phyloP scores from a whole-genome alignment of 2,888 invertebrate species.

The Margaritifera margaritifera region DNA sequence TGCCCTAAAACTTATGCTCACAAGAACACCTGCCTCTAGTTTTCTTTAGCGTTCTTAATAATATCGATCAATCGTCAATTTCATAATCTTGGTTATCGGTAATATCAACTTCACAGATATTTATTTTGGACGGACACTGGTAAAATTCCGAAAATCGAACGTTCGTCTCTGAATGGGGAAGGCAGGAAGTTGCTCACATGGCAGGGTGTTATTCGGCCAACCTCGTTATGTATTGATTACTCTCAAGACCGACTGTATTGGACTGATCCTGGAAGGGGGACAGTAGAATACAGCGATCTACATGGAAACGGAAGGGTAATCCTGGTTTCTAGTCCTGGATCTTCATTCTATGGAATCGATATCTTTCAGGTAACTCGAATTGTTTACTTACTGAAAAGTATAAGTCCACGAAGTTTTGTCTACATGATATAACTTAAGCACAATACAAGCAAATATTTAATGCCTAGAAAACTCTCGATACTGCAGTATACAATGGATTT shows the following conservation, averaged over 20 bases:
- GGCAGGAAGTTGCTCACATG: constrained; percentile 18
- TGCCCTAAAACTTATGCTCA: too few species aligned
- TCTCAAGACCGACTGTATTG: constrained; percentile 18
- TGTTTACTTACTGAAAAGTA: too few species aligned
- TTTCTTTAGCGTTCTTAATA: too few species aligned
- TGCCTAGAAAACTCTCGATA: too few species aligned
- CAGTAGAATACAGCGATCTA: constrained; percentile 21
- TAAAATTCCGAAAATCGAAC: constrained; percentile 19
- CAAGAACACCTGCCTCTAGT: too few species aligned
- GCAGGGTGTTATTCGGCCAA: constrained; percentile 19
- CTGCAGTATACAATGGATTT: too few species aligned
- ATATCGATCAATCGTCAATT: too few species aligned
- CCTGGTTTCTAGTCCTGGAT: constrained; percentile 11
- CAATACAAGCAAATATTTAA: too few species aligned
- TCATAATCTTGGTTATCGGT: too few species aligned
- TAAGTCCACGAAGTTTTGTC: too few species aligned
- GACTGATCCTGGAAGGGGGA: constrained; percentile 21
- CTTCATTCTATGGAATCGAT: constrained; percentile 23
- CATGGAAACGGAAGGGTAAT: constrained; percentile 19
- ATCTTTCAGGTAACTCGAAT: constrained; percentile 18
- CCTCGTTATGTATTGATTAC: constrained; percentile 18
- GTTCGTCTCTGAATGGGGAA: constrained; percentile 22
- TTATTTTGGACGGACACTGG: constrained; percentile 32
- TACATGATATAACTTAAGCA: too few species aligned
- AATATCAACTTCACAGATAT: constrained; percentile 9